Percentiles rank a stretch among this genome's conserved stretches.
Evolutionary conservation across 2,888 invertebrate species (phyloP).

Genomic region (Noctua janthina): DNA sequence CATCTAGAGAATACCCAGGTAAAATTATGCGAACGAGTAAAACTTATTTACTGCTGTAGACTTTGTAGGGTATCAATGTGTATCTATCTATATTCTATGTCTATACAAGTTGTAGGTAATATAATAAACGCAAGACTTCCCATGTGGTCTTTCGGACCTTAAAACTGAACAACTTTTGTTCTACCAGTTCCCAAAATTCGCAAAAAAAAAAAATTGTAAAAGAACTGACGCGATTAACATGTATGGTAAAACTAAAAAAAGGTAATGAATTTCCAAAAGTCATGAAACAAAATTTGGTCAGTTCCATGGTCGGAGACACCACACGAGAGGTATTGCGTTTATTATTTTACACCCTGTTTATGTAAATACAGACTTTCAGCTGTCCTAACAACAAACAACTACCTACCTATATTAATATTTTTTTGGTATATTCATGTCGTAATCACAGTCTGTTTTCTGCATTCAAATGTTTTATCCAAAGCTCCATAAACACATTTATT

Average conservation of each 20-base stretch:
- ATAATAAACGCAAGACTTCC: too few relatives aligned
- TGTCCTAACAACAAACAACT: background rate
- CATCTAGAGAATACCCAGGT: background rate
- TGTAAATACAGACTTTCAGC: background rate
- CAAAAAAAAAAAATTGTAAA: background rate
- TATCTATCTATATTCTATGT: too few relatives aligned
- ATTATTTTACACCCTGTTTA: background rate
- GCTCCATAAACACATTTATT: background rate
- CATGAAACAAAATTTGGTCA: too few relatives aligned
- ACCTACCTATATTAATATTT: background rate
- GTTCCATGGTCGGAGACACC: too few relatives aligned
- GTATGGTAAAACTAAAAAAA: too few relatives aligned
- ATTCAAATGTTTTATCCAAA: background rate
- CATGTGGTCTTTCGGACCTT: too few relatives aligned
- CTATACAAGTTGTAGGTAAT: too few relatives aligned
- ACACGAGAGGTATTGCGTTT: too few relatives aligned
- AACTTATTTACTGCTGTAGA: background rate
- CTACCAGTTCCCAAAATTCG: too few relatives aligned
- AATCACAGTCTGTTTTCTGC: background rate
- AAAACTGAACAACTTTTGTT: too few relatives aligned
- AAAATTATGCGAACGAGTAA: background rate
- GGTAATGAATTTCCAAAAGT: too few relatives aligned
- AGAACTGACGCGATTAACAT: too few relatives aligned
- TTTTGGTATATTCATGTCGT: background rate
- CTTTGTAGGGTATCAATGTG: background rate